Percentiles rank a stretch among this genome's conserved stretches.
Conservation (phyloP, 2,888 invertebrate genomes). For the Leucophenga montana region DNA sequence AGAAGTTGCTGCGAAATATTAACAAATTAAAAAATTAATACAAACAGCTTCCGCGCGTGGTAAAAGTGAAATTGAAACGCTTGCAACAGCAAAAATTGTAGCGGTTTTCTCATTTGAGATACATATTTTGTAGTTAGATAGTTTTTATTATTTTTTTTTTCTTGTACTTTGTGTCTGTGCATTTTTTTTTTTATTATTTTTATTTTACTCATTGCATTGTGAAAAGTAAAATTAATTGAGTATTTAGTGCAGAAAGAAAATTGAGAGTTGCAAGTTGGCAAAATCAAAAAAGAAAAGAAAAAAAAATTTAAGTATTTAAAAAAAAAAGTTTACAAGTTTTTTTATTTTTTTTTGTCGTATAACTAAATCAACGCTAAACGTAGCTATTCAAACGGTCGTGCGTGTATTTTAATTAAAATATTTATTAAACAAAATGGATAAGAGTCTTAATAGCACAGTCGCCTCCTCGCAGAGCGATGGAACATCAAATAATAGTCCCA, state of each 20-base stretch:
- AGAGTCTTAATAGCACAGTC: too few species aligned
- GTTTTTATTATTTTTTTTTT: too few species aligned
- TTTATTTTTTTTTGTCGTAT: too few species aligned
- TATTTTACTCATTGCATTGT: constrained; percentile 4
- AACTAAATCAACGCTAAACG: too few species aligned
- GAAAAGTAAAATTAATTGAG: constrained; percentile 30
- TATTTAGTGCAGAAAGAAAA: constrained; percentile 29
- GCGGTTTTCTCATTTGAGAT: neutral
- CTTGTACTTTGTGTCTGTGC: neutral
- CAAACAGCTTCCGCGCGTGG: constrained; percentile 32
- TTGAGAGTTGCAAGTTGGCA: neutral
- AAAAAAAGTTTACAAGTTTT: neutral
- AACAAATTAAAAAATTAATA: constrained; percentile 31
- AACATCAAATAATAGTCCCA: neutral
- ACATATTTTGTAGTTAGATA: too few species aligned
- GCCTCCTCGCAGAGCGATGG: too few species aligned
- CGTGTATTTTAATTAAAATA: constrained; percentile 4
- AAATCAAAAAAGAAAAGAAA: neutral
- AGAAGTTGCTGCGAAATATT: constrained; percentile 36
- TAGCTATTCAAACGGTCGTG: neutral
- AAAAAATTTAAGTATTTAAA: neutral
- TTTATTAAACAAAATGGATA: constrained; percentile 13
- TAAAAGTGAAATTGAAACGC: constrained; percentile 29
- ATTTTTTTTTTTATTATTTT: constrained; percentile 20
- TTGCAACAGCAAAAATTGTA: constrained; percentile 10